phyloP scores from a whole-genome alignment of 2,113 vertebrate species.

The Trogon surrucura region DNA sequence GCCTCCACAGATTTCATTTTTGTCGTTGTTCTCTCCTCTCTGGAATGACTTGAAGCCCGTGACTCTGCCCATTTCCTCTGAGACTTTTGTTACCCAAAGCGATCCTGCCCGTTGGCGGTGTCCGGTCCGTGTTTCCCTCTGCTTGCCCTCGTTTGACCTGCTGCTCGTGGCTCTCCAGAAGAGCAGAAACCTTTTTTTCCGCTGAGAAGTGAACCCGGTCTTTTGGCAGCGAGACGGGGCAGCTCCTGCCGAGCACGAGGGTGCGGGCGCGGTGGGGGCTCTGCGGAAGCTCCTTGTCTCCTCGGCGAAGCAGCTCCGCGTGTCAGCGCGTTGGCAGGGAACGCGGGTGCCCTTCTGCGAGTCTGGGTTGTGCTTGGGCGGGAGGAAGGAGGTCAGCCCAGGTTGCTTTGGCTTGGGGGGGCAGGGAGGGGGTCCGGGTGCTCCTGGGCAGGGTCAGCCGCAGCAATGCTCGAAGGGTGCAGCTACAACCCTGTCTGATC shows the following conservation, averaged over 20 bases:
- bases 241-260: neutral
- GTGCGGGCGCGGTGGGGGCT: fast-evolving
- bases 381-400: neutral
- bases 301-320: neutral
- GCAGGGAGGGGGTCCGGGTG: neutral
- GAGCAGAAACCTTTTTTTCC: neutral
- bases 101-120: neutral
- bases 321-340: neutral
- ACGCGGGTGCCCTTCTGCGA: neutral
- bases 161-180: neutral
- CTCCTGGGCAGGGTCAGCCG: neutral
- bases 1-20: neutral
- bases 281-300: neutral
- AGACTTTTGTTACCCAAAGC: neutral
- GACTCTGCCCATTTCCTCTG: neutral
- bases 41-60: neutral
- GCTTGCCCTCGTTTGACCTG: neutral
- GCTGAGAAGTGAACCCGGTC: neutral
- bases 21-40: neutral
- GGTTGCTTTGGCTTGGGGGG: neutral
- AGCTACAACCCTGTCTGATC: neutral
- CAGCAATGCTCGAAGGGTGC: neutral
- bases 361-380: fast-evolving
- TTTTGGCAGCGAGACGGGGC: too few species aligned
- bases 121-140: neutral